Percentiles rank a stretch among this genome's conserved stretches.
Evolutionary conservation across 2,797 vertebrate genomes (phyloP).

Genomic region (Dipus sagitta): DNA sequence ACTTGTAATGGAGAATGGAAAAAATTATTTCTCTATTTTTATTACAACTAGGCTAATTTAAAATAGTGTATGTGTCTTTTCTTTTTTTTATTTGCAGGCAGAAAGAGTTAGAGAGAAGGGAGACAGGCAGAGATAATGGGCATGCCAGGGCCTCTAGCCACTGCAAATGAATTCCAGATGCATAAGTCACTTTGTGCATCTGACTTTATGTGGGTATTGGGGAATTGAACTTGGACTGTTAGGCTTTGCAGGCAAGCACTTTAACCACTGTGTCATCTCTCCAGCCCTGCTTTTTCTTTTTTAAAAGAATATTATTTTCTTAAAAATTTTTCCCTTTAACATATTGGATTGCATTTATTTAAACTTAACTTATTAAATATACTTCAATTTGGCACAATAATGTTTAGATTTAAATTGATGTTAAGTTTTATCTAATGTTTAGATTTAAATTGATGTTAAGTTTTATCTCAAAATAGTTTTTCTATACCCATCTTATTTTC

Average conservation of each 20-base stretch:
- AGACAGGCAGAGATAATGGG: too few relatives aligned
- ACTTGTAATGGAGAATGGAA: not conserved
- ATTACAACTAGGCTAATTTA: conserved; percentile 43
- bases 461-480: conserved; percentile 16
- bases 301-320: too few relatives aligned
- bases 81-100: too few relatives aligned
- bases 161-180: too few relatives aligned
- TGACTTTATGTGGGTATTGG: too few relatives aligned
- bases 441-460: conserved; percentile 6
- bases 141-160: too few relatives aligned
- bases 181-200: too few relatives aligned
- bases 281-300: too few relatives aligned
- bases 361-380: not conserved
- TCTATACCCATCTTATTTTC: conserved; percentile 12
- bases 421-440: conserved; percentile 6
- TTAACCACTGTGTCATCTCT: not conserved
- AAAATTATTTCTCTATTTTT: not conserved
- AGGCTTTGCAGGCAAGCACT: too few relatives aligned
- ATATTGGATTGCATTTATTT: conserved; percentile 60
- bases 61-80: not conserved
- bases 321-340: not conserved
- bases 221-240: too few relatives aligned
- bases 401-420: conserved; percentile 22
- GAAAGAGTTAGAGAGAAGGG: too few relatives aligned
- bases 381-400: not conserved